Evolutionary conservation across 2,888 invertebrate genomes (phyloP).

Genomic region (Eupelmus urozonus): DNA sequence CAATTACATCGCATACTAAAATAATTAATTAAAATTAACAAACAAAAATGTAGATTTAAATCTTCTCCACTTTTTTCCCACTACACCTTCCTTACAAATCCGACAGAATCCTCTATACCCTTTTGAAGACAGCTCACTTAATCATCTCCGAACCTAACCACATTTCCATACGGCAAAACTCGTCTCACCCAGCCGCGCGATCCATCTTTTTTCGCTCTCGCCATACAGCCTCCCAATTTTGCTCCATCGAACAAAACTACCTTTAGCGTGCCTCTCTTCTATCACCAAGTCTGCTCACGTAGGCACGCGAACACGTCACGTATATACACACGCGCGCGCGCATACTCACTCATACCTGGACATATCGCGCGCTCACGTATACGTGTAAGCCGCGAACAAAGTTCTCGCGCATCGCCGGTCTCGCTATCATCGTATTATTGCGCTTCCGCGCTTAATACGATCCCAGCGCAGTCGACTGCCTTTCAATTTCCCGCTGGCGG

Average conservation of each 20-base stretch:
- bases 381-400: slow-evolving; percentile 18
- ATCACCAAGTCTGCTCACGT: slow-evolving; percentile 4
- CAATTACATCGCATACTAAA: no score
- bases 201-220: not conserved
- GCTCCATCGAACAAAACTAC: not conserved
- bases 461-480: not conserved
- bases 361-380: not conserved
- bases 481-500: slow-evolving; percentile 27
- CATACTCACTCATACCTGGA: not conserved
- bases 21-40: no score
- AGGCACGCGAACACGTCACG: slow-evolving; percentile 7
- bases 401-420: slow-evolving; percentile 27
- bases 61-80: no score
- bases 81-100: no score
- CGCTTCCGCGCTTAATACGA: slow-evolving; percentile 16
- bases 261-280: not conserved
- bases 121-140: no score
- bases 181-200: no score
- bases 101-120: no score
- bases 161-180: no score
- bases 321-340: not conserved
- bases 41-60: no score
- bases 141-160: no score
- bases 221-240: not conserved
- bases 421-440: slow-evolving; percentile 32